These are phyloP conservation scores for Acyrthosiphon pisum DNA, from an alignment of 1,140 invertebrate species.

Conservation along the genomic window DNA sequence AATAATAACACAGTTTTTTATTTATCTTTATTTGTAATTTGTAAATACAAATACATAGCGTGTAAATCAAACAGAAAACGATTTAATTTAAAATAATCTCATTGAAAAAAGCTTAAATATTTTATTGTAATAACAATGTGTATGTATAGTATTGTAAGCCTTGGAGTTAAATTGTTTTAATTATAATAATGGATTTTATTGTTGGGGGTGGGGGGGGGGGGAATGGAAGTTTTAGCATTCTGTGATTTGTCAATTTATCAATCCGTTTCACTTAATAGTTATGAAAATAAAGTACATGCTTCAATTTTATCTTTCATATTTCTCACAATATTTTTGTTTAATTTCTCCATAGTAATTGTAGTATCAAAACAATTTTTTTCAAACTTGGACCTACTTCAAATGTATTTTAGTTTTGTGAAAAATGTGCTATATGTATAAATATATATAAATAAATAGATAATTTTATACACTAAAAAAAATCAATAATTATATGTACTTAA, in stretches of 20 bases:
- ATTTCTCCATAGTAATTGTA: too few relatives aligned
- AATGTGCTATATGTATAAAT: too few relatives aligned
- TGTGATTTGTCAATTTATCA: background rate
- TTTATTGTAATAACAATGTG: background rate
- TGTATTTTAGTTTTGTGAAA: too few relatives aligned
- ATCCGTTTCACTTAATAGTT: background rate
- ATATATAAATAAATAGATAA: too few relatives aligned
- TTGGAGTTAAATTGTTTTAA: background rate
- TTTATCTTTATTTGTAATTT: background rate
- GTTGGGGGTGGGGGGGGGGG: too few relatives aligned
- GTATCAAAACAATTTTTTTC: too few relatives aligned
- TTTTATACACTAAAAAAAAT: too few relatives aligned
- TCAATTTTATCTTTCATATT: too few relatives aligned
- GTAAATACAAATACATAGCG: background rate
- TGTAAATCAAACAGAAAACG: background rate
- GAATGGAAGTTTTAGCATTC: background rate
- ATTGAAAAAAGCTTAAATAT: background rate
- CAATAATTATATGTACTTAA: too few relatives aligned
- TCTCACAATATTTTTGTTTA: too few relatives aligned
- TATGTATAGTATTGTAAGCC: background rate
- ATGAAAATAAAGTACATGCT: background rate
- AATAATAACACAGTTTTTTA: background rate
- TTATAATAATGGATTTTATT: background rate
- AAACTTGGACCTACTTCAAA: too few relatives aligned
- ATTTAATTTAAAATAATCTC: background rate